These are phyloP conservation scores for Lampropteryx suffumata DNA, from an alignment of 2,888 invertebrate species.

Conservation along the genomic window DNA sequence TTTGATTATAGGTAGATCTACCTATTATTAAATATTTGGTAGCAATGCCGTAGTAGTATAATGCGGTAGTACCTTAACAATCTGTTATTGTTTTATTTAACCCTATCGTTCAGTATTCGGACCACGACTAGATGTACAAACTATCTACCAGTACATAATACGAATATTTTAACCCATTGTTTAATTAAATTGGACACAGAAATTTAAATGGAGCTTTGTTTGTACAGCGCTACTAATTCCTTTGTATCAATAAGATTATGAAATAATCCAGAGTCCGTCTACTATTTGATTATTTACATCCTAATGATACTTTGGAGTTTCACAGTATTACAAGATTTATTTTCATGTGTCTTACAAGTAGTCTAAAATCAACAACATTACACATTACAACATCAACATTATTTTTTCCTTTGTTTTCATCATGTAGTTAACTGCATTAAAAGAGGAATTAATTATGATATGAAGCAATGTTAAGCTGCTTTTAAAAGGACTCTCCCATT, in stretches of 20 bases:
- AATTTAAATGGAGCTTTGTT: conserved; percentile 7
- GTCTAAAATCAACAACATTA: too few species aligned
- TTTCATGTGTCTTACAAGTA: too few species aligned
- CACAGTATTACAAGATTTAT: too few species aligned
- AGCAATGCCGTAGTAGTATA: too few species aligned
- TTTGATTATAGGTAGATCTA: too few species aligned
- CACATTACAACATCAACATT: too few species aligned
- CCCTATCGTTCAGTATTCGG: not conserved
- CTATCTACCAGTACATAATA: not conserved
- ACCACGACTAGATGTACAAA: not conserved
- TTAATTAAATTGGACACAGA: conserved; percentile 3
- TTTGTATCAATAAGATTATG: too few species aligned
- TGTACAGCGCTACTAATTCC: not conserved
- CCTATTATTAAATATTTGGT: too few species aligned
- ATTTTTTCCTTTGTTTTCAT: too few species aligned
- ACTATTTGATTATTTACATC: not conserved
- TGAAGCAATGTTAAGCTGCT: conserved; percentile 6
- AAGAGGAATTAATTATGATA: not conserved
- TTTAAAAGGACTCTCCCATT: conserved; percentile 17
- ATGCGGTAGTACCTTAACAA: too few species aligned
- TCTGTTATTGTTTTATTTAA: too few species aligned
- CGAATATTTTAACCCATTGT: conserved; percentile 5
- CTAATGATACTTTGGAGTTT: too few species aligned
- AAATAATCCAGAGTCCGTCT: not conserved
- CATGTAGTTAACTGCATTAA: not conserved